Evolutionary conservation across 2,797 vertebrate species (phyloP).

Genomic region (Anguilla megastoma): DNA sequence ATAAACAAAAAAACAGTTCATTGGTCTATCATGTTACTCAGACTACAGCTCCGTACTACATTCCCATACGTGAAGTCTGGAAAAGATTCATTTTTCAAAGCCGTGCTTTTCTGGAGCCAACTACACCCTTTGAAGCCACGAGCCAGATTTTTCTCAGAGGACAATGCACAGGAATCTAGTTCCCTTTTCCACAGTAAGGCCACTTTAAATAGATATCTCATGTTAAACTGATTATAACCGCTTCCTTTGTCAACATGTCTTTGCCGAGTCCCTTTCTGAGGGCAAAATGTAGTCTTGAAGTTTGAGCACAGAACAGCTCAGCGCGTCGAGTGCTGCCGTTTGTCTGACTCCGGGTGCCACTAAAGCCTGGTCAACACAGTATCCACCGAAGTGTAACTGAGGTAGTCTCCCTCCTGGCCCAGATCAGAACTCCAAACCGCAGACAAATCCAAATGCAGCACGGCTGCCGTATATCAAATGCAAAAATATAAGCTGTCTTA

Average conservation of each 20-base stretch:
- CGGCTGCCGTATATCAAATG: conserved; percentile 67
- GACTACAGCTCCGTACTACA: conserved; percentile 81
- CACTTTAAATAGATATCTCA: conserved; percentile 88
- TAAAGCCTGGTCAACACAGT: conserved; percentile 81
- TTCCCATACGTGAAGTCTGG: conserved; percentile 60
- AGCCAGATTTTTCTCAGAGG: conserved; percentile 70
- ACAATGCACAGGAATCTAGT: conserved; percentile 71
- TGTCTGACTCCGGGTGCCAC: conserved; percentile 71
- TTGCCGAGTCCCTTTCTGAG: conserved; percentile 55
- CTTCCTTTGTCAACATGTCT: conserved; percentile 75
- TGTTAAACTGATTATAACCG: conserved; percentile 78
- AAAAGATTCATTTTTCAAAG: conserved; percentile 62
- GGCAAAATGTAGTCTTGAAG: conserved; percentile 45
- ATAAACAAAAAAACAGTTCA: conserved; percentile 50
- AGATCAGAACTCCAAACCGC: conserved; percentile 83
- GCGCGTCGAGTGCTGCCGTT: conserved; percentile 74
- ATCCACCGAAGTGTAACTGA: conserved; percentile 84
- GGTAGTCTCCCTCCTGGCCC: conserved; percentile 79
- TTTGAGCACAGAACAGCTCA: conserved; percentile 75
- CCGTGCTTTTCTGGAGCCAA: conserved; percentile 70
- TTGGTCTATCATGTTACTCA: conserved; percentile 59
- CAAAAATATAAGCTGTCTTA: conserved; percentile 68
- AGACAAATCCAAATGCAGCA: conserved; percentile 67
- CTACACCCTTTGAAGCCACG: conserved; percentile 63
- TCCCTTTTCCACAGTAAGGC: conserved; percentile 81